These are phyloP conservation scores for Suricata suricatta DNA, from an alignment of 2,113 vertebrate species.

Conservation along the genomic window DNA sequence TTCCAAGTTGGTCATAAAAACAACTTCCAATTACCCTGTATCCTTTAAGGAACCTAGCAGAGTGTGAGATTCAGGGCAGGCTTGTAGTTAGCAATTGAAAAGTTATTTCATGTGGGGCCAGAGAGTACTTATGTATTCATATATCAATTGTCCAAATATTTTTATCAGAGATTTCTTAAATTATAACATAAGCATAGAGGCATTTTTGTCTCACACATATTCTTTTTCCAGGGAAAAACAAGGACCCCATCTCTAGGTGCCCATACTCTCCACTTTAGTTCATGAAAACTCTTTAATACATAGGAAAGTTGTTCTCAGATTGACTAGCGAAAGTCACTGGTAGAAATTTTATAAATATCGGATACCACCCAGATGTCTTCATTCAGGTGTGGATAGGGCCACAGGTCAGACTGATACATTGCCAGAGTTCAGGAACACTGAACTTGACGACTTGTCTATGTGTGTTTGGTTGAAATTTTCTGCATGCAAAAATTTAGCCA, in stretches of 20 bases:
- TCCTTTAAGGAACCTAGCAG: background rate
- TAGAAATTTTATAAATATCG: background rate
- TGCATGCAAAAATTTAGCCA: background rate
- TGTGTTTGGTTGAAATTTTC: background rate
- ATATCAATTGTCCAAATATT: background rate
- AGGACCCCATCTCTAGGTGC: background rate
- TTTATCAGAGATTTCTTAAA: slow-evolving; percentile 9
- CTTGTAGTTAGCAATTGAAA: background rate
- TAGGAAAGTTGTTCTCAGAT: background rate
- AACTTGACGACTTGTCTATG: background rate
- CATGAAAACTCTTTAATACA: background rate
- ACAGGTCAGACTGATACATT: background rate
- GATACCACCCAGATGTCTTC: background rate
- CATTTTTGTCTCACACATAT: background rate
- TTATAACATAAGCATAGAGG: background rate
- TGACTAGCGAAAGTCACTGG: background rate
- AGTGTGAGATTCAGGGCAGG: background rate
- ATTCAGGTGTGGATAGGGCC: background rate
- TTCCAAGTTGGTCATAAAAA: slow-evolving; percentile 15
- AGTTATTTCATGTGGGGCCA: background rate
- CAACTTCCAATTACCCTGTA: background rate
- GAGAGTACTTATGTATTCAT: background rate
- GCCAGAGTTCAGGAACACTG: background rate
- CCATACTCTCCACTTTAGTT: background rate
- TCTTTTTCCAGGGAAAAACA: background rate